Conservation (phyloP, 2,797 vertebrate genomes). For the Chloroceryle inda region DNA sequence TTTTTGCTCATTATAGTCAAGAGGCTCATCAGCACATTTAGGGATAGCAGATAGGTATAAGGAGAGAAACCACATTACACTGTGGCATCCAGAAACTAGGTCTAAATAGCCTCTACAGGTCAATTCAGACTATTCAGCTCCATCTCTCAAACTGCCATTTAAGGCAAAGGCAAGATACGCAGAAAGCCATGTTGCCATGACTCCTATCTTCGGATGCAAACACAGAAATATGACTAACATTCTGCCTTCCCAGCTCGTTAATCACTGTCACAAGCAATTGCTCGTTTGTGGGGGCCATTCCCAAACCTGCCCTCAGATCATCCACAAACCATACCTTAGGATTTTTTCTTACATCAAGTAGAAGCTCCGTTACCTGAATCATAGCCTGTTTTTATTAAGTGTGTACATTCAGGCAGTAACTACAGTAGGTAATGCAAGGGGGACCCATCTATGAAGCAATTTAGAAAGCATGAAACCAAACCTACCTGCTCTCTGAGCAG, state of each 20-base stretch:
- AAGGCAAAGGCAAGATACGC: background rate
- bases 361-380: background rate
- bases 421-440: background rate
- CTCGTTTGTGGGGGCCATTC: background rate
- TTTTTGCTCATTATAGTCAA: background rate
- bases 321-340: background rate
- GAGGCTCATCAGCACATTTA: background rate
- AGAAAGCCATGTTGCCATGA: background rate
- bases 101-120: background rate
- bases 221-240: background rate
- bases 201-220: background rate
- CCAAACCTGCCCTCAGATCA: background rate
- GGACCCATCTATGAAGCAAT: background rate
- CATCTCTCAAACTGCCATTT: background rate
- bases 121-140: background rate
- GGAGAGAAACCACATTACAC: background rate
- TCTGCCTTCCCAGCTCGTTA: background rate
- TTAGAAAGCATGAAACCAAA: background rate
- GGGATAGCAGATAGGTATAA: background rate
- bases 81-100: background rate
- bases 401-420: background rate
- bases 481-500: background rate
- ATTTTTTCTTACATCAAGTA: accelerated
- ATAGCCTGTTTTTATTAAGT: background rate
- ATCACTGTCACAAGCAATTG: background rate